Evolutionary conservation across 2,113 vertebrate genomes (phyloP).

Genomic region (Gadus chalcogrammus): DNA sequence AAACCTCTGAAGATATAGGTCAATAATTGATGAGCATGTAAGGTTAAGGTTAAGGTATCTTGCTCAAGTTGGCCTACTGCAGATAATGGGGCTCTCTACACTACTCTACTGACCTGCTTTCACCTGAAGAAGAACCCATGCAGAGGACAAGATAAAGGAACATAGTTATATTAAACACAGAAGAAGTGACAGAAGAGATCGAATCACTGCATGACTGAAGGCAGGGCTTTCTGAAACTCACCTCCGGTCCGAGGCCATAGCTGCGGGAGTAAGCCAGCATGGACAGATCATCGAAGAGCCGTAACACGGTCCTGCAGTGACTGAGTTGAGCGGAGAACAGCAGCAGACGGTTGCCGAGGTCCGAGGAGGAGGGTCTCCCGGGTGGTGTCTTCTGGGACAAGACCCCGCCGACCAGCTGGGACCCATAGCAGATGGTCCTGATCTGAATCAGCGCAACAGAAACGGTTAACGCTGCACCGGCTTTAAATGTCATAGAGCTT

Average conservation of each 20-base stretch:
- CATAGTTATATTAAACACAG: not conserved
- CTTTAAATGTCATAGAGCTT: not conserved
- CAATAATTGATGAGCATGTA: too few relatives aligned
- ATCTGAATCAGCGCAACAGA: constrained; percentile 68
- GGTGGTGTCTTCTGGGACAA: constrained; percentile 53
- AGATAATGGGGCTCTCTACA: too few relatives aligned
- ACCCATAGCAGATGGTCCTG: constrained; percentile 81
- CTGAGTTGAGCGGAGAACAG: constrained; percentile 83
- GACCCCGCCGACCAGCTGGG: constrained; percentile 83
- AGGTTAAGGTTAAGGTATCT: too few relatives aligned
- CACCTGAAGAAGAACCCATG: not conserved
- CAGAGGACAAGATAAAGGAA: not conserved
- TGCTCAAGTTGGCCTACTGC: too few relatives aligned
- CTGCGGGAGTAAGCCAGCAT: constrained; percentile 81
- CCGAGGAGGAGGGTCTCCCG: constrained; percentile 35
- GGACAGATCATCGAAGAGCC: constrained; percentile 89
- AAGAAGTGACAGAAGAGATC: not conserved
- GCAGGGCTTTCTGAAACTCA: constrained; percentile 46
- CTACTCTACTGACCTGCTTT: not conserved
- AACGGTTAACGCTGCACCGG: not conserved
- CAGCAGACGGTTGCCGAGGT: constrained; percentile 77
- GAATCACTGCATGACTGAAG: not conserved
- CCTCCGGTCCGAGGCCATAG: constrained; percentile 84
- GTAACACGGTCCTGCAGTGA: constrained; percentile 83
- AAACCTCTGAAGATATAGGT: too few relatives aligned